A percentile compares a stretch with the other conserved stretches of the same genome.
Evolutionary conservation across 2,113 vertebrate species (phyloP).

Genomic region (Burhinus oedicnemus): DNA sequence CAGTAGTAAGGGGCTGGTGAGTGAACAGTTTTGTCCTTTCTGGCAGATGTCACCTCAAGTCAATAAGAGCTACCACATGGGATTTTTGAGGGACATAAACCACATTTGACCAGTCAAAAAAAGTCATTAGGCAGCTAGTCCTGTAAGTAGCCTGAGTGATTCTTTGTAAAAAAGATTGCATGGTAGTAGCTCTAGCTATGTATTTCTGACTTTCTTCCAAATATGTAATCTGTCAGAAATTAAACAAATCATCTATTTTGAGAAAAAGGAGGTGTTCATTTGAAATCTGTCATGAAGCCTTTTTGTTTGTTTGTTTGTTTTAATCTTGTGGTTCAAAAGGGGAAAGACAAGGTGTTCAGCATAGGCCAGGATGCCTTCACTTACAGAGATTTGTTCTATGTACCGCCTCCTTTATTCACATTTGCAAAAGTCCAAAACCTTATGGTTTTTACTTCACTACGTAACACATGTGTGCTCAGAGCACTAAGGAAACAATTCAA

Average conservation of each 20-base stretch:
- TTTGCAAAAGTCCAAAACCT: not conserved
- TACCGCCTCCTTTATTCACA: not conserved
- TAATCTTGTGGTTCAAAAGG: not conserved
- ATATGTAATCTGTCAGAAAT: not conserved
- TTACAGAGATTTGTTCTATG: not conserved
- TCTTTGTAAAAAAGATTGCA: not conserved
- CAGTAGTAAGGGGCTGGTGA: not conserved
- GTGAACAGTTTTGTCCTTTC: not conserved
- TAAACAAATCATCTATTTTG: not conserved
- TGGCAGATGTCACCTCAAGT: not conserved
- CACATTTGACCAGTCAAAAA: not conserved
- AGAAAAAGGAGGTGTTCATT: not conserved
- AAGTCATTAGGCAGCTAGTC: not conserved
- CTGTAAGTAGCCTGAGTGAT: not conserved
- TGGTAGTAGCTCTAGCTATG: not conserved
- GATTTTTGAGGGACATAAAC: not conserved
- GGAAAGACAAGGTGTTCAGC: not conserved
- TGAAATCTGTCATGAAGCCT: not conserved
- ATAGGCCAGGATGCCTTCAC: not conserved
- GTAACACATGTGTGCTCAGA: not conserved
- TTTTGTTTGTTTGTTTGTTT: not conserved
- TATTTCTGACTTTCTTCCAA: not conserved
- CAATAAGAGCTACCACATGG: not conserved
- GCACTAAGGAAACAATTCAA: not conserved
- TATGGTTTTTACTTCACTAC: not conserved